Evolutionary conservation across 2,888 invertebrate species (phyloP).

Genomic region (Pachycephus smyrnensis): DNA sequence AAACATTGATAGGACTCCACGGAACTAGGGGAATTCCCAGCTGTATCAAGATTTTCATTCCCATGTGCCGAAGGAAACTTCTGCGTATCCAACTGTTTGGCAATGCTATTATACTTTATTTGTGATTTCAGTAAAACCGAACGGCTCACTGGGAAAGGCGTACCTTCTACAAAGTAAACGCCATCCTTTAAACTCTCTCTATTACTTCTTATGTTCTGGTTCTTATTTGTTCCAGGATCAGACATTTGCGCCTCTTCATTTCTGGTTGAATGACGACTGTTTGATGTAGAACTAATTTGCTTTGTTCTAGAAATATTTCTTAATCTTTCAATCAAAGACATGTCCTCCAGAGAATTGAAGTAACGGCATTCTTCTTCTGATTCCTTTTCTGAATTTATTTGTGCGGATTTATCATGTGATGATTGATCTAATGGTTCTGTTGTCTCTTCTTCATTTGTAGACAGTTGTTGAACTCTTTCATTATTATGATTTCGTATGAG

Average conservation of each 20-base stretch:
- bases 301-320: constrained; percentile 31
- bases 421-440: neutral
- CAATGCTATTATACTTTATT: constrained; percentile 30
- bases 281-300: neutral
- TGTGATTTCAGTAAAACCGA: constrained; percentile 44
- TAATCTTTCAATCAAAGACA: constrained; percentile 40
- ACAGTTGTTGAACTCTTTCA: neutral
- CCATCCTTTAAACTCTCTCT: neutral
- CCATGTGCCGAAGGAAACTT: neutral
- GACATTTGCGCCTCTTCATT: neutral
- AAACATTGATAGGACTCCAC: neutral
- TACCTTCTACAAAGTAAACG: constrained; percentile 36
- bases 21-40: neutral
- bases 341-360: constrained; percentile 28
- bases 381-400: constrained; percentile 9
- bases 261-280: neutral
- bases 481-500: neutral
- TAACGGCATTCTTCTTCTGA: neutral
- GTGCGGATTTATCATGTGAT: neutral
- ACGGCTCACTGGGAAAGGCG: constrained; percentile 47
- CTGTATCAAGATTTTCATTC: constrained; percentile 13
- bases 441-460: neutral
- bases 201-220: neutral
- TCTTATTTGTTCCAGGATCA: neutral
- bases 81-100: constrained; percentile 19